Conservation (phyloP, 1,140 invertebrate genomes). For the Arion vulgaris region DNA sequence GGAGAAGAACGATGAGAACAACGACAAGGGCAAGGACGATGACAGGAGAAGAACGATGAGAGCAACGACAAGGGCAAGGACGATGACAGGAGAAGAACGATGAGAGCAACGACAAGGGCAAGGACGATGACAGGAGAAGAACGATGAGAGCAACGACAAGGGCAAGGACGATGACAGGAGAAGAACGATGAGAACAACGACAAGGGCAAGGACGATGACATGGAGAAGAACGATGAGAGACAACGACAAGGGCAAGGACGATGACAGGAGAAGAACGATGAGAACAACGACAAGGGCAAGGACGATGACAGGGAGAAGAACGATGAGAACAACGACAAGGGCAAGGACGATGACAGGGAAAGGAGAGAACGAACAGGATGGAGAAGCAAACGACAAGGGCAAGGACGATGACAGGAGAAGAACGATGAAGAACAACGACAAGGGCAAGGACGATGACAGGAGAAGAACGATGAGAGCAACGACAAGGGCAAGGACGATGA, state of each 20-base stretch:
- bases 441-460: no score
- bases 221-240: neutral
- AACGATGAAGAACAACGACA: neutral
- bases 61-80: no score
- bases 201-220: neutral
- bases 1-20: no score
- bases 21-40: no score
- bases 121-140: no score
- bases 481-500: no score
- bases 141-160: no score
- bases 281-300: neutral
- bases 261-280: neutral
- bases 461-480: no score
- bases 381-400: neutral
- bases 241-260: neutral
- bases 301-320: neutral
- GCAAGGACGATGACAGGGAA: neutral
- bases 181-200: neutral
- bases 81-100: no score
- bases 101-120: no score
- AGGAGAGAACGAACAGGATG: neutral
- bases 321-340: neutral
- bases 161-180: neutral
- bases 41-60: no score
- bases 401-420: neutral